These are phyloP conservation scores for Gerosis bhagava DNA, from an alignment of 2,888 invertebrate genomes.

Conservation along the genomic window DNA sequence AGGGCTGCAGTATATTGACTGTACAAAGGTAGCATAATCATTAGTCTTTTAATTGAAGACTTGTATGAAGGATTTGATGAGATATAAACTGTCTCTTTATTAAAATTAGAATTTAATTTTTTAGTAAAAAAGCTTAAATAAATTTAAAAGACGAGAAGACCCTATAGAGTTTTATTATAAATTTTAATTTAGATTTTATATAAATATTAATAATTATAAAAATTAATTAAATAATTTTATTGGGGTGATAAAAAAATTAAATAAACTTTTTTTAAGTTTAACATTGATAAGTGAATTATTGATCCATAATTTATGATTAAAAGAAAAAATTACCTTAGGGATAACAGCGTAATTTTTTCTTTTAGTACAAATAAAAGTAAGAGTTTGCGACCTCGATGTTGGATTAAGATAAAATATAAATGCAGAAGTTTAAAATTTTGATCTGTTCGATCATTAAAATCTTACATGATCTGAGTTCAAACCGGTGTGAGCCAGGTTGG, in stretches of 20 bases:
- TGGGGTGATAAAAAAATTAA: slow-evolving; percentile 86
- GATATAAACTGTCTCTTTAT: slow-evolving; percentile 81
- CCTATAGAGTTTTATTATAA: slow-evolving; percentile 86
- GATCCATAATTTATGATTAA: slow-evolving; percentile 83
- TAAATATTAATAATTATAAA: slow-evolving; percentile 44
- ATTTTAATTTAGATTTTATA: slow-evolving; percentile 63
- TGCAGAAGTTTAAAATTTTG: slow-evolving; percentile 85
- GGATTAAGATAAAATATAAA: slow-evolving; percentile 89
- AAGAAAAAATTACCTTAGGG: slow-evolving; percentile 91
- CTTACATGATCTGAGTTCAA: slow-evolving; percentile 95
- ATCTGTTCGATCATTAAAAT: slow-evolving; percentile 92
- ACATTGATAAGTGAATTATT: slow-evolving; percentile 66
- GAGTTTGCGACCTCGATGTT: slow-evolving; percentile 95
- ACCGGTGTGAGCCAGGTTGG: slow-evolving; percentile 93
- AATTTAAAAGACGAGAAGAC: slow-evolving; percentile 89
- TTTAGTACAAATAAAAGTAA: slow-evolving; percentile 88
- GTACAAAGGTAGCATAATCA: slow-evolving; percentile 62
- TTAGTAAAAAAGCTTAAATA: slow-evolving; percentile 85
- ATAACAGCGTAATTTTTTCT: slow-evolving; percentile 92
- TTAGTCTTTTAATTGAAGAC: slow-evolving; percentile 90
- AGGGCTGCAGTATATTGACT: slow-evolving; percentile 86
- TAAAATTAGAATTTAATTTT: slow-evolving; percentile 70
- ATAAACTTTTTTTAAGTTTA: slow-evolving; percentile 73
- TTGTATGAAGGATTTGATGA: slow-evolving; percentile 90
- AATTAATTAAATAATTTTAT: slow-evolving; percentile 74